Evolutionary conservation across 2,797 vertebrate species (phyloP).

Genomic region (Delichon dasypus): DNA sequence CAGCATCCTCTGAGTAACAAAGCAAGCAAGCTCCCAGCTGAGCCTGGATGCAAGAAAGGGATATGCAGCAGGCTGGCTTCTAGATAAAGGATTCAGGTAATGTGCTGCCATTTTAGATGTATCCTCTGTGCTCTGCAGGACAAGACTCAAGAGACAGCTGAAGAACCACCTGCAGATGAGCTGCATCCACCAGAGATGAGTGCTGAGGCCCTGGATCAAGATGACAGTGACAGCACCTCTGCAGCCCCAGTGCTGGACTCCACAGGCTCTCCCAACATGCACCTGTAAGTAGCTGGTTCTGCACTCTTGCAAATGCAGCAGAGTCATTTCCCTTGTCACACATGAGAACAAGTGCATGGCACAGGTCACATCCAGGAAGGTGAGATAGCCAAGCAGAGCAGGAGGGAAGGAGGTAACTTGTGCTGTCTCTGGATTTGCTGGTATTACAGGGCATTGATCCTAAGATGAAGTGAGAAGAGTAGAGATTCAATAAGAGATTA

Average conservation of each 20-base stretch:
- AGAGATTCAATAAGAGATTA: neutral
- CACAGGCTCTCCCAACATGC: conserved; percentile 2
- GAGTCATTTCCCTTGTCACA: neutral
- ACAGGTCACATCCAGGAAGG: neutral
- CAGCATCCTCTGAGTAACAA: neutral
- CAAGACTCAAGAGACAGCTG: conserved; percentile 2
- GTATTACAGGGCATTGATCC: neutral
- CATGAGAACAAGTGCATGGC: neutral
- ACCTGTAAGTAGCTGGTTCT: conserved; percentile 64
- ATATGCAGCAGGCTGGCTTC: neutral
- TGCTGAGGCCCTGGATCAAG: neutral
- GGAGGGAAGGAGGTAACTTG: neutral
- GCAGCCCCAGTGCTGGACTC: conserved; percentile 29
- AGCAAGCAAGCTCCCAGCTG: neutral
- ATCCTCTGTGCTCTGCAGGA: conserved; percentile 27
- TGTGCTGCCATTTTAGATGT: neutral
- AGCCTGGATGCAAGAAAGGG: neutral
- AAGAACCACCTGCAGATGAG: conserved; percentile 34
- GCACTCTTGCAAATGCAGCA: neutral
- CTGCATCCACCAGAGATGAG: neutral
- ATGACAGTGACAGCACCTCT: neutral
- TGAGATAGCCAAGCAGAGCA: neutral
- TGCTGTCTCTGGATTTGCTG: neutral
- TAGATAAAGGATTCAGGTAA: neutral
- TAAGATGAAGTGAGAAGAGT: neutral